Conservation (phyloP, 2,797 vertebrate genomes). For the Alouatta caraya region DNA sequence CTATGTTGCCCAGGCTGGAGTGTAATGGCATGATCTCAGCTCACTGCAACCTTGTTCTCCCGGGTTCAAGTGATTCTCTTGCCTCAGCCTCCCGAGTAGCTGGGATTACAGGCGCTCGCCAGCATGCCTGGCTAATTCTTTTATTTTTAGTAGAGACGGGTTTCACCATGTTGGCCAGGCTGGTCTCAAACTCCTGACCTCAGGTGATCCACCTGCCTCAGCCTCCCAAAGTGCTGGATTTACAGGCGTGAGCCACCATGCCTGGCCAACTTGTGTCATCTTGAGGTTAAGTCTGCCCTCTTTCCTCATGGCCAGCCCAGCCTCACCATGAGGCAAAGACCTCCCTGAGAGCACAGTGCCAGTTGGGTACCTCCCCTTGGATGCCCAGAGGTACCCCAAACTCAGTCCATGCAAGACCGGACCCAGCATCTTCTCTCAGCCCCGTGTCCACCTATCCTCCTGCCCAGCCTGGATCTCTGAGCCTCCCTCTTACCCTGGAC, state of each 20-base stretch:
- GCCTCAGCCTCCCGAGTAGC: neutral
- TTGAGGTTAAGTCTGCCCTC: neutral
- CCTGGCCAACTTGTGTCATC: neutral
- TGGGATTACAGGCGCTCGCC: fast-evolving
- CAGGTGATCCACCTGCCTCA: neutral
- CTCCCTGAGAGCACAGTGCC: neutral
- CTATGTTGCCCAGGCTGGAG: neutral
- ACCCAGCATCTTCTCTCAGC: neutral
- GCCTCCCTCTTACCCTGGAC: neutral
- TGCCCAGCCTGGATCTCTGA: neutral
- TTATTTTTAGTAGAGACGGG: neutral
- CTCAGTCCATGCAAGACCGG: neutral
- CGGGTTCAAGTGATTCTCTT: neutral
- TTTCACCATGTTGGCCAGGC: neutral
- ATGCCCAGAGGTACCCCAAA: neutral
- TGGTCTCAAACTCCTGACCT: neutral
- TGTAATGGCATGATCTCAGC: neutral
- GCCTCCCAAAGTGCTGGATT: neutral
- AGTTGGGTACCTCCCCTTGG: neutral
- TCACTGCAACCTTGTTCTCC: neutral
- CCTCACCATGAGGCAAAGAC: neutral
- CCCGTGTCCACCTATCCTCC: neutral
- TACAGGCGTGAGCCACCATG: neutral
- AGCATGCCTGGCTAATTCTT: neutral
- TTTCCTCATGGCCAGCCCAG: neutral